Percentiles rank a stretch among this genome's conserved stretches.
These are phyloP conservation scores for Zoroaster sp. DNA, from an alignment of 53 echinoderm and acorn worm genomes.

Conservation along the genomic window DNA sequence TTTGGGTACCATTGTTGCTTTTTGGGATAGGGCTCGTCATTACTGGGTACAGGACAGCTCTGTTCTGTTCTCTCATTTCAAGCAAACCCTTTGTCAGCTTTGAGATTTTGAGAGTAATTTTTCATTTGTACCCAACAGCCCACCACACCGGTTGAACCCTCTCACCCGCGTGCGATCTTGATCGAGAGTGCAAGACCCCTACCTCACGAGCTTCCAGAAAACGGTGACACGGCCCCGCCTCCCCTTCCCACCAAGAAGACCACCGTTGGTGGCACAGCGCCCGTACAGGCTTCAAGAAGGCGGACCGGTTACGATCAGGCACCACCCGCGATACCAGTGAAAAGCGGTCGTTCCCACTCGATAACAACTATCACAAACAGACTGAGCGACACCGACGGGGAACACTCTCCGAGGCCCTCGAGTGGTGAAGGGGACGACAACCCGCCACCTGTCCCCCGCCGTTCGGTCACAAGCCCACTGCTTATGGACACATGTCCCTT, in stretches of 20 bases:
- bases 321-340: slow-evolving; percentile 15
- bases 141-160: background rate
- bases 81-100: too few relatives aligned
- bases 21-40: too few relatives aligned
- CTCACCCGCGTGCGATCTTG: background rate
- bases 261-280: background rate
- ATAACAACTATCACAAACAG: background rate
- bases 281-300: background rate
- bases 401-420: background rate
- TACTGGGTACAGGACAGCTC: too few relatives aligned
- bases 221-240: slow-evolving; percentile 34
- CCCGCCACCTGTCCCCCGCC: slow-evolving; percentile 32
- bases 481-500: background rate
- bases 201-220: slow-evolving; percentile 35
- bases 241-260: slow-evolving; percentile 46
- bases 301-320: background rate
- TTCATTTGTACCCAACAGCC: background rate
- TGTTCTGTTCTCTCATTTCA: too few relatives aligned
- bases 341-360: background rate
- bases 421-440: background rate
- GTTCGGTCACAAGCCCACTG: slow-evolving; percentile 4
- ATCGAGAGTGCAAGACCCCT: slow-evolving; percentile 5
- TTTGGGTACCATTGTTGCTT: too few relatives aligned
- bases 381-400: background rate
- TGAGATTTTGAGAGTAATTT: too few relatives aligned